Percentiles rank a stretch among this genome's conserved stretches.
phyloP scores from a whole-genome alignment of 2,797 vertebrate species.

The Siniperca obscura region DNA sequence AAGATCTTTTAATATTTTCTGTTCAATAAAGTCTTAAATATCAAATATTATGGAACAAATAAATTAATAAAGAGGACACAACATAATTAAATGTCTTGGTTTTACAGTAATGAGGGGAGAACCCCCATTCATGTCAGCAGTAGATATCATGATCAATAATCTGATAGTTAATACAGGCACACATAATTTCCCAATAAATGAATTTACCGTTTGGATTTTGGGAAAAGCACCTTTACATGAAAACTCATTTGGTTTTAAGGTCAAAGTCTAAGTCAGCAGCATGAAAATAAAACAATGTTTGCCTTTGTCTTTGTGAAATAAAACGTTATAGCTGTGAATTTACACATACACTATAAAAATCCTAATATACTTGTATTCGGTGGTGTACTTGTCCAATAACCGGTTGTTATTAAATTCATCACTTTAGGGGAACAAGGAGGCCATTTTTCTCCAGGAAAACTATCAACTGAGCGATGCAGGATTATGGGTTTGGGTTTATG shows the following conservation, averaged over 20 bases:
- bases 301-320: constrained; percentile 33
- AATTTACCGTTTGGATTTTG: constrained; percentile 17
- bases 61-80: background rate
- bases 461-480: constrained; percentile 22
- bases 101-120: background rate
- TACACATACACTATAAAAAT: constrained; percentile 43
- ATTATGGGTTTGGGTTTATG: constrained; percentile 47
- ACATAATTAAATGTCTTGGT: background rate
- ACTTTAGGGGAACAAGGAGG: constrained; percentile 32
- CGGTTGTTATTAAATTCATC: constrained; percentile 40
- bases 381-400: constrained; percentile 19
- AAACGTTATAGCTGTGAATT: constrained; percentile 41
- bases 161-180: constrained; percentile 16
- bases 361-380: constrained; percentile 10
- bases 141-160: background rate
- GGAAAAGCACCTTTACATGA: constrained; percentile 30
- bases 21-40: background rate
- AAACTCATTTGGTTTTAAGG: constrained; percentile 33
- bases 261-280: constrained; percentile 23
- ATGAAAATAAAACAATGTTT: constrained; percentile 29
- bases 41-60: background rate
- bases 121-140: background rate
- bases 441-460: constrained; percentile 40
- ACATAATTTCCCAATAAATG: background rate
- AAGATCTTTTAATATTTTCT: background rate